A percentile compares a stretch with the other conserved stretches of the same genome.
These are phyloP conservation scores for Drosophila algonquin DNA, from an alignment of 2,888 invertebrate species.

Conservation along the genomic window DNA sequence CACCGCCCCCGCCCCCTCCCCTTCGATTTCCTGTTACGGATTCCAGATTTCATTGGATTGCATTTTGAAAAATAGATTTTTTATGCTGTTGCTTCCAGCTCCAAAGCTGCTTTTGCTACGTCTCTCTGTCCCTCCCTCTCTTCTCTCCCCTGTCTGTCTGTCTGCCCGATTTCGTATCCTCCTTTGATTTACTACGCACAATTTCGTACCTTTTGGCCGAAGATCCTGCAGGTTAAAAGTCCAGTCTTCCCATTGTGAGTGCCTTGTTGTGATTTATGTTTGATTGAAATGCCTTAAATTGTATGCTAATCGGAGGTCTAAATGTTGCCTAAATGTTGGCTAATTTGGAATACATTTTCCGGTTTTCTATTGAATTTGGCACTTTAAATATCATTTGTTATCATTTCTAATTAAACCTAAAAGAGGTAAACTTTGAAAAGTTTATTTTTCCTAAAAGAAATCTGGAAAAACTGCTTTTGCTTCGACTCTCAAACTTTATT, in stretches of 20 bases:
- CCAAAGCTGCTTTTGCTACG: background rate
- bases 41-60: conserved; percentile 60
- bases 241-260: conserved; percentile 32
- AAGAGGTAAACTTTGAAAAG: no score
- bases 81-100: conserved; percentile 55
- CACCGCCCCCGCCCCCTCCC: background rate
- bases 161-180: conserved; percentile 7
- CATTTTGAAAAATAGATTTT: conserved; percentile 68
- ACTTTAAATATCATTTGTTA: conserved; percentile 30
- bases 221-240: conserved; percentile 29
- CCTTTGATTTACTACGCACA: conserved; percentile 66
- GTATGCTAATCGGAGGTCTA: conserved; percentile 64
- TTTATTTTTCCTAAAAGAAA: no score
- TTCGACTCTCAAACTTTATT: background rate
- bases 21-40: conserved; percentile 48
- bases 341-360: conserved; percentile 59
- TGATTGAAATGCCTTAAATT: conserved; percentile 74
- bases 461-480: background rate
- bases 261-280: conserved; percentile 63
- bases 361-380: background rate
- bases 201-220: conserved; percentile 53
- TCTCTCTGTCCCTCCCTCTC: background rate
- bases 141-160: background rate
- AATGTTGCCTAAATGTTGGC: conserved; percentile 46
- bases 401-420: conserved; percentile 3